These are phyloP conservation scores for Hesperophylax magnus DNA, from an alignment of 1,140 invertebrate species.

Conservation along the genomic window DNA sequence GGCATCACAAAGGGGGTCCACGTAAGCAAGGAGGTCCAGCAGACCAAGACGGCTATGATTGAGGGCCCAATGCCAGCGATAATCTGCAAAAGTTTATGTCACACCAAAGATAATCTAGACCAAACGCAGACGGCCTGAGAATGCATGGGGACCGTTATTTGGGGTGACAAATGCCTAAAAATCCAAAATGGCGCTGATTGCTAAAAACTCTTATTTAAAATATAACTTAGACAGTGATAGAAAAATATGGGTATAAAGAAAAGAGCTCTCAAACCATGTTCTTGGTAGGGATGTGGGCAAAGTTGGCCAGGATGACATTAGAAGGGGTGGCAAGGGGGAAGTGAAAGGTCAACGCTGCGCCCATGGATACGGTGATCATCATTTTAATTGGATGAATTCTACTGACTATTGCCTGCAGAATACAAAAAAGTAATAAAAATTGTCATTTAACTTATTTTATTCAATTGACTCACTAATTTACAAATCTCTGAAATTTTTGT, in stretches of 20 bases:
- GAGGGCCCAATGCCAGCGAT: constrained; percentile 61
- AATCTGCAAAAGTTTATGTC: constrained; percentile 57
- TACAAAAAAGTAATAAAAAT: neutral
- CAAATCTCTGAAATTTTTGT: too few species aligned
- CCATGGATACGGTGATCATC: constrained; percentile 20
- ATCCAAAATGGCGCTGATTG: too few species aligned
- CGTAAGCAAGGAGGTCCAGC: constrained; percentile 60
- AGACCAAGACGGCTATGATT: constrained; percentile 57
- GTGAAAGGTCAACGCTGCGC: constrained; percentile 9
- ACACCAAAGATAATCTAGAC: neutral
- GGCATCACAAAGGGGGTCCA: constrained; percentile 63
- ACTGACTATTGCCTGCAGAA: constrained; percentile 8
- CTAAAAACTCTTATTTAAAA: too few species aligned
- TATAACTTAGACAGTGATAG: too few species aligned
- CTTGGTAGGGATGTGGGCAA: constrained; percentile 2
- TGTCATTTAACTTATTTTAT: too few species aligned
- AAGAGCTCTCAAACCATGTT: constrained; percentile 5
- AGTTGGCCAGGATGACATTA: constrained; percentile 1
- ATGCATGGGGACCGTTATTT: too few species aligned
- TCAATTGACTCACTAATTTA: too few species aligned
- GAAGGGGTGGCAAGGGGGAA: constrained; percentile 4
- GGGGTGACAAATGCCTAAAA: too few species aligned
- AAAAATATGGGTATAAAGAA: too few species aligned
- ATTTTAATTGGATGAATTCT: constrained; percentile 8
- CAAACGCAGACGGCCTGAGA: too few species aligned